Base-by-base conservation (phyloP, 2,113 vertebrate species). In the Psettodes erumei region DNA sequence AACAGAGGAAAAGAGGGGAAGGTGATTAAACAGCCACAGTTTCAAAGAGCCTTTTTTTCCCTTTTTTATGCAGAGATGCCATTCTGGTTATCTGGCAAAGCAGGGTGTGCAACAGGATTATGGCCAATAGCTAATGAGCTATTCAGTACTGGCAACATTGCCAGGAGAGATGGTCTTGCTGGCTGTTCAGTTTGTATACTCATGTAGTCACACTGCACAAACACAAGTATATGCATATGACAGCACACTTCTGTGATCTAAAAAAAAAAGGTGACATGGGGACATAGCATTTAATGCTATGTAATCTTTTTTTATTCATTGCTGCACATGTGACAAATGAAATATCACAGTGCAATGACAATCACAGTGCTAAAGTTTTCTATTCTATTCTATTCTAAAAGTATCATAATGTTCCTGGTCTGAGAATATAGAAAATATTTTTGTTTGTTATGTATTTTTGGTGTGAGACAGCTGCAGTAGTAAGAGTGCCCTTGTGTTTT, bases 71-170 rank as follows among this genome's bases (percentile, higher is more conserved):
- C 67, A 73, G 54, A 70, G 32, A 78, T 63, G 53, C 47, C 74
- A 75, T 84, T 90, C 64, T 59, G 62, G 58, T 80, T 89, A 83
- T 91, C 87, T 87, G 86, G 77, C 61, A 55, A 74, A 70, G 82
- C 71, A 75, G 43, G 67, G 62, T 48, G 60, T 40, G 76, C 71
- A 72, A 64, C 63, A 75, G 84, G 75, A 92, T 88, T 86, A 88
- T 73, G 69, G 85, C 88, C 90, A 88, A 82, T 33, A 64, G 83
- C 84, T 91, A 89, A 90, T 90, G 77, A 88, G 84, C 85, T 82
- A 76, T 84, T 93, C 85, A 88, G 71, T 84, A 51, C 65, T 78
- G 69, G 67, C 61, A 75, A 37, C 2, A 16, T 30, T 68, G 75
- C 69, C 71, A 63, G 73, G 65, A 85, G 82, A 77, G 59, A 77